Percentiles rank a stretch among this genome's conserved stretches.
Conservation (phyloP, 2,113 vertebrate species). For the Shinisaurus crocodilurus region DNA sequence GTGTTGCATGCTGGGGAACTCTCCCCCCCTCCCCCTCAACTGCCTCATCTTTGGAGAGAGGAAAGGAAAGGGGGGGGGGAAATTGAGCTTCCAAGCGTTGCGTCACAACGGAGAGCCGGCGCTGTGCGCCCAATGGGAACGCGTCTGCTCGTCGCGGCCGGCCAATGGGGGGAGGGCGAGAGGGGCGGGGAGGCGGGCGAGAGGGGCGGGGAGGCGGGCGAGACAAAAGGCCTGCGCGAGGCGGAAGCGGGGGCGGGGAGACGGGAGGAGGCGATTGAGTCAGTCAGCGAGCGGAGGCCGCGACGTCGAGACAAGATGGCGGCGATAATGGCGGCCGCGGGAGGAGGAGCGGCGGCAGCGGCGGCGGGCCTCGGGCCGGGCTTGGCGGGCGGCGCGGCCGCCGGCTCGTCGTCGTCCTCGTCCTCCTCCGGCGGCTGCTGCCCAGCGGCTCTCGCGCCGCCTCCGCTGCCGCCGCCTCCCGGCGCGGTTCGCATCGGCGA, state of each 20-base stretch:
- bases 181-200: neutral
- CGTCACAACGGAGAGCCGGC: neutral
- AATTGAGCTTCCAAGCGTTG: constrained; percentile 5
- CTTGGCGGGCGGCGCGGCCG: neutral
- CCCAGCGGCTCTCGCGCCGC: neutral
- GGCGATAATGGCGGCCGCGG: constrained; percentile 32
- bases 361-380: neutral
- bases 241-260: neutral
- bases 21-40: too few species aligned
- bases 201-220: neutral
- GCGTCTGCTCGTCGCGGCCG: accelerated
- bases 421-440: constrained; percentile 19
- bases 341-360: neutral
- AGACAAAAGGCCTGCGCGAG: neutral
- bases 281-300: constrained; percentile 10
- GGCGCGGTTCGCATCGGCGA: constrained; percentile 82
- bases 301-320: constrained; percentile 52
- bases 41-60: neutral
- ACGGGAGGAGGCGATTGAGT: neutral
- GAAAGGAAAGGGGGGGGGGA: neutral
- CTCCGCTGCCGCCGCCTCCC: constrained; percentile 34
- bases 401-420: constrained; percentile 1
- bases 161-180: neutral
- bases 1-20: too few species aligned
- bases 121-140: neutral